Conservation (phyloP, 2,888 invertebrate species). For the Drosophila pseudotakahashii region DNA sequence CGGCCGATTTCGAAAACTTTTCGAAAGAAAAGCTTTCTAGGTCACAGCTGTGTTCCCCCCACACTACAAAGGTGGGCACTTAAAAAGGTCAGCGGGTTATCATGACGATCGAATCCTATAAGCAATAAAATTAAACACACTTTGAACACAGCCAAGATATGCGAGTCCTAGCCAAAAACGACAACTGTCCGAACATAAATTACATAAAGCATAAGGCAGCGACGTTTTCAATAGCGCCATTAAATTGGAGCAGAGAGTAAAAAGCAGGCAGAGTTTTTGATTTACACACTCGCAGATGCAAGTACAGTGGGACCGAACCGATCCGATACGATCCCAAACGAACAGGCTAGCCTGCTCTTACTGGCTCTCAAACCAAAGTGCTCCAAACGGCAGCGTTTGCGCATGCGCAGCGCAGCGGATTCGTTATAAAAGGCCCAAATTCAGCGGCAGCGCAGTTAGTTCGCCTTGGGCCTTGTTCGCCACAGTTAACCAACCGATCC, state of each 20-base stretch:
- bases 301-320: constrained; percentile 28
- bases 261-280: constrained; percentile 64
- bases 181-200: constrained; percentile 55
- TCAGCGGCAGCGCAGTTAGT: constrained; percentile 78
- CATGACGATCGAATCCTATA: constrained; percentile 26
- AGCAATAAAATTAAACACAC: constrained; percentile 55
- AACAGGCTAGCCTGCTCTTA: constrained; percentile 19
- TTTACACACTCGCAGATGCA: constrained; percentile 59
- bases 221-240: constrained; percentile 55
- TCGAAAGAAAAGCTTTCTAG: constrained; percentile 79
- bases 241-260: constrained; percentile 71
- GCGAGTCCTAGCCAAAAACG: constrained; percentile 71
- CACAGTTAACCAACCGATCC: constrained; percentile 45
- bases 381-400: constrained; percentile 16
- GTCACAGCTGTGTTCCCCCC: constrained; percentile 56
- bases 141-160: constrained; percentile 26
- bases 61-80: constrained; percentile 44
- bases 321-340: too few relatives aligned
- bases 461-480: constrained; percentile 70
- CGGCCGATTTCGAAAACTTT: constrained; percentile 56
- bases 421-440: constrained; percentile 83
- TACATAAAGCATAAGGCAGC: constrained; percentile 45
- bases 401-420: constrained; percentile 46
- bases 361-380: neutral
- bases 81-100: constrained; percentile 58